Evolutionary conservation across 1,140 invertebrate genomes (phyloP), one percentile per base, ranked within the genome.

Genomic region (Cecropterus lyciades): DNA sequence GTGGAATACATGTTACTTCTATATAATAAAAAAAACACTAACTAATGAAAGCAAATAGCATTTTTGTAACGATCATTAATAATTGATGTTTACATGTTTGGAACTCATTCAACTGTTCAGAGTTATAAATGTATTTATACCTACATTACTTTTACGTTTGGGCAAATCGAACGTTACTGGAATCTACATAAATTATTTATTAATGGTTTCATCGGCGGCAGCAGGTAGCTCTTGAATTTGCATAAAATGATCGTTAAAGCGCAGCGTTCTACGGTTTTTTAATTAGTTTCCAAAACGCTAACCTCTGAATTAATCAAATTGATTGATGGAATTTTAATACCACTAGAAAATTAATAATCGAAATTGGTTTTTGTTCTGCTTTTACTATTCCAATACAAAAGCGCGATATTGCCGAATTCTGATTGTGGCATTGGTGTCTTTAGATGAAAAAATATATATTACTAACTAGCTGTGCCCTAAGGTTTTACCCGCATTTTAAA

Each of bases 191-290:
- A 59, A 67, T 67, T 67, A 72, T 68, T 74, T 76, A 76, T 77
- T 75, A 81, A 79, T 73, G 66, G 69, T 66, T 70, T 67, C 53
- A 75, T 73, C 70, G 72, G 48, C 59, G 49, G 51, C 33, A 65
- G 20, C 72, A 77, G 77, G 74, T 75, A 67, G 70, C 67, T 52
- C 65, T 60, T 27, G 37, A 46, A 84, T 84, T 85, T 82, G 72
- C 84, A 85, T 85, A 75, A 85, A 84, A 74, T 72, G 70, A 69
- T 77, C 77, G 73, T 84, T 84, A 84, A 73, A 73, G 57, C 60
- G 46, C 59, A 73, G 60, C 72, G 65, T 70, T 68, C 65, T 65
- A 67, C 62, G 69, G 66, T 73, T 75, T 81, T 33, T 78, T 77
- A 83, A 84, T 86, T 83, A 79, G 79, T 75, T 75, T 78, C 71